These are phyloP conservation scores for Pelecanoides urinatrix DNA, from an alignment of 2,113 vertebrate species.

Conservation along the genomic window DNA sequence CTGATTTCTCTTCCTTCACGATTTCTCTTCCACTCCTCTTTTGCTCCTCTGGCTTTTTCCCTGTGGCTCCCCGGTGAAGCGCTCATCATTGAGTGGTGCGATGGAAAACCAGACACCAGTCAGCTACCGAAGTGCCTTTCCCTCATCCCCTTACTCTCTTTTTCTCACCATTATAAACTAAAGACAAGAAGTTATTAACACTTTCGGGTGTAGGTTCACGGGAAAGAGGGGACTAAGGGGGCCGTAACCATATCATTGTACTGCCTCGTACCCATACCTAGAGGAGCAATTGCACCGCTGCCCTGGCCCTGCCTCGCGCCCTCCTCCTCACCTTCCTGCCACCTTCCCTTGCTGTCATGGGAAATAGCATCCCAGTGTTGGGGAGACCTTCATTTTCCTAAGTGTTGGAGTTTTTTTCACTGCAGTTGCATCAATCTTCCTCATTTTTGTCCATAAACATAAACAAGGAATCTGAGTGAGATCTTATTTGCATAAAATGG, in stretches of 20 bases:
- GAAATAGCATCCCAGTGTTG: neutral
- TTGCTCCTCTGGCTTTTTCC: neutral
- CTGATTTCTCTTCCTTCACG: neutral
- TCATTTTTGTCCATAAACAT: neutral
- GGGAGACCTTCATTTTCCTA: neutral
- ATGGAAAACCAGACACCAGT: neutral
- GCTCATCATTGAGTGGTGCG: neutral
- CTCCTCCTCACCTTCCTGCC: neutral
- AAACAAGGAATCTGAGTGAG: neutral
- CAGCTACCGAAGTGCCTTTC: neutral
- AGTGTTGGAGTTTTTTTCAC: neutral
- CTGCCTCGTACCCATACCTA: neutral
- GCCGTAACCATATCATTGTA: neutral
- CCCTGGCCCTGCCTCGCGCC: neutral
- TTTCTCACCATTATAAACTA: neutral
- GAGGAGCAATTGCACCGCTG: neutral
- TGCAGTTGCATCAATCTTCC: neutral
- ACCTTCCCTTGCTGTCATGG: neutral
- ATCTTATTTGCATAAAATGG: neutral
- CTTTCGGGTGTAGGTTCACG: neutral
- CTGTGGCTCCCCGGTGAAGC: neutral
- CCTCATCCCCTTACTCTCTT: neutral
- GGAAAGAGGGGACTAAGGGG: neutral
- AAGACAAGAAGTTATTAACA: neutral
- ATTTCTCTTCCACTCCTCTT: neutral